Base-by-base conservation (phyloP, 2,888 invertebrate species). In the Fragum whitleyi region DNA sequence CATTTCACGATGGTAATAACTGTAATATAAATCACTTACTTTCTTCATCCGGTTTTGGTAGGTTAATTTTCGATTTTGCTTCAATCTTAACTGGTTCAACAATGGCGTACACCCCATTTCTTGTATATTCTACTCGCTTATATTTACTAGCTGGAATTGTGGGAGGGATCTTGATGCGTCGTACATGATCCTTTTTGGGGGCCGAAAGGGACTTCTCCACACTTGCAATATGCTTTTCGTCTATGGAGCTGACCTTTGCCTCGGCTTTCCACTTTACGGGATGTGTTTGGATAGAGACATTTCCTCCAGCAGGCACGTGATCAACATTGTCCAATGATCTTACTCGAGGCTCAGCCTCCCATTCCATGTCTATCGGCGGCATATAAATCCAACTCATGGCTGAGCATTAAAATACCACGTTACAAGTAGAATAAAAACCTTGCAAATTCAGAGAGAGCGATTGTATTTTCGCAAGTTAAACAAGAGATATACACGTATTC, bases 291-390 rank as follows among this genome's bases (percentile, higher is more conserved):
- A 89, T 83, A 23, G 83, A 72, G 47, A 74, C 79, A 21, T 81
- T 53, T 7, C 87, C 87, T 7, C 86, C 88, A 6, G 96, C 96
- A 0, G 98, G 97, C 79, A 95, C 95, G 91, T 98, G 98, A 85
- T 96, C 96, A 2, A 92, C 90, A 78, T 98, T 97, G 93, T 98
- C 98, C 94, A 97, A 97, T 71, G 98, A 98, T 71, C 97, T 97
- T 92, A 98, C 97, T 94, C 97, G 97, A 5, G 88, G 51, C 28
- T 85, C 72, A 0, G 79, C 77, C 28, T 89, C 82, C 89, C 89
- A 88, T 16, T 88, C 88, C 68, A 90, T 80, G 61, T 90, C 88
- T 32, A 90, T 87, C 1, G 83, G 83, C 3, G 91, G 90, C n/a
- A 90, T 77, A 39, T 68, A 84, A 39, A 77, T 36, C 81, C 85